A percentile compares a stretch with the other conserved stretches of the same genome.
phyloP scores from a whole-genome alignment of 1,140 invertebrate species.

The Grapholita molesta region DNA sequence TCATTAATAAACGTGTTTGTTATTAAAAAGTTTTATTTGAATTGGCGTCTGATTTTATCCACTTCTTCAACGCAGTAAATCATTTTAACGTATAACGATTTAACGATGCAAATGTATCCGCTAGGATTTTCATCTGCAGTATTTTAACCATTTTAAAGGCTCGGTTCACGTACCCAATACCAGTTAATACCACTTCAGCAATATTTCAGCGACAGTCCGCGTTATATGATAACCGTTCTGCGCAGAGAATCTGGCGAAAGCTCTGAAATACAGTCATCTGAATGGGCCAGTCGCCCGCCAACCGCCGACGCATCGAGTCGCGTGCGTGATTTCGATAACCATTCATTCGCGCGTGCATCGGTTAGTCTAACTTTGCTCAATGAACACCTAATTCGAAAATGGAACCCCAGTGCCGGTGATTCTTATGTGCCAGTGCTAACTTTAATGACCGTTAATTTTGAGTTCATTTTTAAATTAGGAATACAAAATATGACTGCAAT shows the following conservation, averaged over 20 bases:
- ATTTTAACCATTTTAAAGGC: not conserved
- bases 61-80: no score
- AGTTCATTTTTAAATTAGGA: not conserved
- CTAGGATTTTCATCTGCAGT: not conserved
- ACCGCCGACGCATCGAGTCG: not conserved
- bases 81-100: no score
- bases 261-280: slow-evolving; percentile 17
- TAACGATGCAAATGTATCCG: not conserved
- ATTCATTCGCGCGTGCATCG: slow-evolving; percentile 5
- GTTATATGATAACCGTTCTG: slow-evolving; percentile 12
- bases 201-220: slow-evolving; percentile 15
- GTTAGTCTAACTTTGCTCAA: not conserved
- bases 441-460: not conserved
- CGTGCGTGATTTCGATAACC: not conserved
- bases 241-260: slow-evolving; percentile 16
- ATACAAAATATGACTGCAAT: not conserved
- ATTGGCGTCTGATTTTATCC: no score
- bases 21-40: no score
- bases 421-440: not conserved
- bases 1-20: no score
- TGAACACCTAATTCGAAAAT: not conserved
- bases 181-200: slow-evolving; percentile 3
- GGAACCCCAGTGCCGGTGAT: not conserved
- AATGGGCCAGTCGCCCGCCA: slow-evolving; percentile 11
- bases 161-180: not conserved